Percentiles rank a stretch among this genome's conserved stretches.
These are phyloP conservation scores for Acipenser ruthenus DNA, from an alignment of 2,797 vertebrate species.

Conservation along the genomic window DNA sequence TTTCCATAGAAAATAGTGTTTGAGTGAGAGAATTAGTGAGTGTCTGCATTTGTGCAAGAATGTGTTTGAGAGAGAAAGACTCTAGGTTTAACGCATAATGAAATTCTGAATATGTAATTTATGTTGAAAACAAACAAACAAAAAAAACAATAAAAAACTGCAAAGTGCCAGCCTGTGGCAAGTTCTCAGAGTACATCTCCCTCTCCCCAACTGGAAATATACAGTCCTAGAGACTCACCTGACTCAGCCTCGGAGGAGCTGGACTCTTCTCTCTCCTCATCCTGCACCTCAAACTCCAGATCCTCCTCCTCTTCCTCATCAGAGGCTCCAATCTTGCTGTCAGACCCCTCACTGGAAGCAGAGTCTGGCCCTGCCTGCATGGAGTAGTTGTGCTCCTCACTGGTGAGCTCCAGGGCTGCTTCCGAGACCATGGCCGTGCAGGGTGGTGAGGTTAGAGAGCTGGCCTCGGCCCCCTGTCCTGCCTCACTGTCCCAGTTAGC, in stretches of 20 bases:
- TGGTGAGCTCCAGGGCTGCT: conserved; percentile 48
- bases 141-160: too few relatives aligned
- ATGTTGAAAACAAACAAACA: too few relatives aligned
- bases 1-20: too few relatives aligned
- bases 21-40: too few relatives aligned
- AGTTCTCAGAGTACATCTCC: too few relatives aligned
- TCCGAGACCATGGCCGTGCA: conserved; percentile 18
- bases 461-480: conserved; percentile 4
- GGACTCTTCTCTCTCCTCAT: conserved; percentile 34
- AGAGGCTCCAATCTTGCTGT: conserved; percentile 17
- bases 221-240: conserved; percentile 32
- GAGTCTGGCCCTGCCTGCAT: conserved; percentile 38
- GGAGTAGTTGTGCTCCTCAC: conserved; percentile 64
- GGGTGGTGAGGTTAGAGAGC: neutral
- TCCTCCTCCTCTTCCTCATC: conserved; percentile 22
- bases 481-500: conserved; percentile 9
- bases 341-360: conserved; percentile 18
- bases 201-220: too few relatives aligned
- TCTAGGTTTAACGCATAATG: too few relatives aligned
- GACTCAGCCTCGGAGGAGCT: conserved; percentile 56
- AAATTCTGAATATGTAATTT: too few relatives aligned
- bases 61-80: too few relatives aligned
- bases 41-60: too few relatives aligned
- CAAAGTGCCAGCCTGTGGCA: too few relatives aligned
- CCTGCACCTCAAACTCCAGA: conserved; percentile 37